Conservation (phyloP, 2,797 vertebrate species). For the Monodelphis domestica region DNA sequence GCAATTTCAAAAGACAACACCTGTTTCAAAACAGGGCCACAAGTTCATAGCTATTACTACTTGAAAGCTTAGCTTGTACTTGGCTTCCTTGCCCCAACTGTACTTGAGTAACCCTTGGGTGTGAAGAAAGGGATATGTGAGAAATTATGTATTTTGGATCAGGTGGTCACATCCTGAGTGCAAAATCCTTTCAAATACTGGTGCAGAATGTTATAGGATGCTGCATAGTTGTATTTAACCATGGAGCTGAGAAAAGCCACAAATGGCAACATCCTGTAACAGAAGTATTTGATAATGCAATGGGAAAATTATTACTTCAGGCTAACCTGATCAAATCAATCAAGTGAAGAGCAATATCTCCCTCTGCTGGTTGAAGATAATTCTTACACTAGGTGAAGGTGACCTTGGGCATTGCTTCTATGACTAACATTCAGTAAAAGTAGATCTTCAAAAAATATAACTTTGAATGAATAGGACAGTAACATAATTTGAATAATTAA, state of each 20-base stretch:
- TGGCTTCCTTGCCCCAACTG: constrained; percentile 10
- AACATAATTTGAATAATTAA: not conserved
- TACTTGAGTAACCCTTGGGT: not conserved
- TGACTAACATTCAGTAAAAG: not conserved
- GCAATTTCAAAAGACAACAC: constrained; percentile 51
- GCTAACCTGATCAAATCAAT: not conserved
- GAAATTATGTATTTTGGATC: not conserved
- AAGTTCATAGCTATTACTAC: constrained; percentile 42
- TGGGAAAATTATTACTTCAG: not conserved
- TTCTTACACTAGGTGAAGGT: not conserved
- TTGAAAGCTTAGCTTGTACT: constrained; percentile 31
- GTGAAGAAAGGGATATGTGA: not conserved
- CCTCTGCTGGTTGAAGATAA: constrained; percentile 66
- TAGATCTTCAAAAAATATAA: not conserved
- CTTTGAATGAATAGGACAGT: not conserved
- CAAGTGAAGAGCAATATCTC: constrained; percentile 54
- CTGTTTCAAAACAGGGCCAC: constrained; percentile 55
- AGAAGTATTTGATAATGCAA: not conserved
- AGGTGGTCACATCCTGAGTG: not conserved
- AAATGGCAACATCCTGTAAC: not conserved
- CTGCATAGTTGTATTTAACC: not conserved
- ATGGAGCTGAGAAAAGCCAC: not conserved
- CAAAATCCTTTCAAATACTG: constrained; percentile 1
- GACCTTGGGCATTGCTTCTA: not conserved
- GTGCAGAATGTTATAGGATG: not conserved